These are phyloP conservation scores for Chelmon rostratus DNA, from an alignment of 2,797 vertebrate genomes.

Conservation along the genomic window DNA sequence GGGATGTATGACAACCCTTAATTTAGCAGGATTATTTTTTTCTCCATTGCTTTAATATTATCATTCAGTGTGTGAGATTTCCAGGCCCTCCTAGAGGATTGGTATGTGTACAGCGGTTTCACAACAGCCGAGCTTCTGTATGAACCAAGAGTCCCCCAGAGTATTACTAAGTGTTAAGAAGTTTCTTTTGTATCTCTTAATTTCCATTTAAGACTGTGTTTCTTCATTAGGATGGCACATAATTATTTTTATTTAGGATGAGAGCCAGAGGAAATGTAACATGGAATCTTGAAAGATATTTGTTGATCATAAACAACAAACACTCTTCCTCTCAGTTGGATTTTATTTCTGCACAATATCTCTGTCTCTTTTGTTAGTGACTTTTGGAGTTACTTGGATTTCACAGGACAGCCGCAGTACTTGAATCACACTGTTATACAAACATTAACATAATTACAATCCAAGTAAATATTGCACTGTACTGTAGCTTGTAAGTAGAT, in stretches of 20 bases:
- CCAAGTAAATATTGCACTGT: background rate
- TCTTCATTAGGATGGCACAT: background rate
- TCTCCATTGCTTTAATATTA: background rate
- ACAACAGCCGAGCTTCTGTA: slow-evolving; percentile 14
- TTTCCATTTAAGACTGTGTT: slow-evolving; percentile 3
- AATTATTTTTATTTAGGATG: background rate
- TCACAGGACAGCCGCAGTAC: background rate
- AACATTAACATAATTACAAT: background rate
- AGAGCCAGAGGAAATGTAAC: background rate
- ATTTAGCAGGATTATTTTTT: background rate
- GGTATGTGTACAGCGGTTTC: background rate
- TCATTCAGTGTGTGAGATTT: background rate
- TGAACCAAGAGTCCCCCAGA: slow-evolving; percentile 3
- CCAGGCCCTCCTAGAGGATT: background rate
- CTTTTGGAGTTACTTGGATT: background rate
- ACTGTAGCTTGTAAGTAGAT: slow-evolving; percentile 1
- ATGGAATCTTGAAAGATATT: slow-evolving; percentile 4
- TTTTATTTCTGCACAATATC: background rate
- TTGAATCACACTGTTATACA: slow-evolving; percentile 4
- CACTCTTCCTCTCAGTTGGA: background rate
- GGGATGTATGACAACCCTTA: background rate
- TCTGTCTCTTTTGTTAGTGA: too few relatives aligned
- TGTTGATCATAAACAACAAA: slow-evolving; percentile 15
- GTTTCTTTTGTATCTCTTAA: slow-evolving; percentile 17
- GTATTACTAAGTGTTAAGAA: slow-evolving; percentile 33